phyloP scores from a whole-genome alignment of 2,113 vertebrate species.

The Scartelaos histophorus region DNA sequence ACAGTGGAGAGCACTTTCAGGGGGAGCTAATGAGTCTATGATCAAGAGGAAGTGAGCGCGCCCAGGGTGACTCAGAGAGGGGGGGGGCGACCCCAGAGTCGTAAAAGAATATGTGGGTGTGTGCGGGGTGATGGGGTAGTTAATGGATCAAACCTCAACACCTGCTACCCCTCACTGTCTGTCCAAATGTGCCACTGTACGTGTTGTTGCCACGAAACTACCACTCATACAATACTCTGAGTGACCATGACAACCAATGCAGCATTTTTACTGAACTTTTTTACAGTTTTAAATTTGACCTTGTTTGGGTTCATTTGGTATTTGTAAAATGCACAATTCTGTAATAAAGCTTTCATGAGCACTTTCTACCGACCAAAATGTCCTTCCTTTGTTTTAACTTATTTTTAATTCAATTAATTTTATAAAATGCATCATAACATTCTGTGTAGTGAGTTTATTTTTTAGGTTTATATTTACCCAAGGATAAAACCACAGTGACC shows the following conservation, averaged over 20 bases:
- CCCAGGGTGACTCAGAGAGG: constrained; percentile 51
- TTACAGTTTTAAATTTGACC: neutral
- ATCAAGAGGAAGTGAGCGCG: constrained; percentile 61
- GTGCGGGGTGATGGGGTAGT: constrained; percentile 26
- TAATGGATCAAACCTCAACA: constrained; percentile 62
- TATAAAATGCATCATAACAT: too few species aligned
- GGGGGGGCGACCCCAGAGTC: constrained; percentile 16
- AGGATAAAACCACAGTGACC: constrained; percentile 46
- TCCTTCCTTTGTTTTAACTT: neutral
- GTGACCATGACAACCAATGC: constrained; percentile 22
- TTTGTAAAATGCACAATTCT: too few species aligned
- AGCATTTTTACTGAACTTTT: neutral
- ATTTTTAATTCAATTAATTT: neutral
- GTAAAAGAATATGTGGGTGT: constrained; percentile 1
- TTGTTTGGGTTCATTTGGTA: neutral
- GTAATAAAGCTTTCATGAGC: neutral
- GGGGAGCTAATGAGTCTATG: constrained; percentile 53
- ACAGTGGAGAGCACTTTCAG: constrained; percentile 36
- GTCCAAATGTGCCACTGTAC: constrained; percentile 26
- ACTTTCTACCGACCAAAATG: neutral
- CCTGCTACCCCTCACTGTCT: constrained; percentile 57
- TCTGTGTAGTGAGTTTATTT: neutral
- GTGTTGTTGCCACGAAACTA: constrained; percentile 46
- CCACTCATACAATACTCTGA: neutral
- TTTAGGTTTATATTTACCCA: constrained; percentile 29